Conservation (phyloP, 2,797 vertebrate genomes). For the Poeciliopsis turneri region DNA sequence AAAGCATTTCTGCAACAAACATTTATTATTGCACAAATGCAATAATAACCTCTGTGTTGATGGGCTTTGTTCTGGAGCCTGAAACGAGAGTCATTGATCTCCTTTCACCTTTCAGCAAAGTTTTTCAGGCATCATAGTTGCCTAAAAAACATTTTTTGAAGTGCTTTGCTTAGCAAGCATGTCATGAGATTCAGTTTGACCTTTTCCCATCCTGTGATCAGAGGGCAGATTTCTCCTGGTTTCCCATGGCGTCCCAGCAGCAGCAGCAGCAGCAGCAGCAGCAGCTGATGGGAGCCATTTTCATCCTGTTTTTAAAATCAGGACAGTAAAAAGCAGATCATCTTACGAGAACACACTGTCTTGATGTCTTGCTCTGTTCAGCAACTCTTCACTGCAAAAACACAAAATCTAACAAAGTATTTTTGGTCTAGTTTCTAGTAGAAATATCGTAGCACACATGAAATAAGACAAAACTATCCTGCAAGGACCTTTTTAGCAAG, state of each 20-base stretch:
- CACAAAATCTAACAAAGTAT: too few relatives aligned
- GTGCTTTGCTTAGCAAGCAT: background rate
- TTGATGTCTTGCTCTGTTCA: background rate
- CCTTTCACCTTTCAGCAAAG: background rate
- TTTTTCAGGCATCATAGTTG: constrained; percentile 8
- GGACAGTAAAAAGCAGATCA: constrained; percentile 15
- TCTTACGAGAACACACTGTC: constrained; percentile 10
- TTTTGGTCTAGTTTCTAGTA: too few relatives aligned
- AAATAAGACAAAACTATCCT: too few relatives aligned
- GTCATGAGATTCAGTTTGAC: background rate
- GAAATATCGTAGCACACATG: too few relatives aligned
- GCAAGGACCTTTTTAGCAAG: too few relatives aligned
- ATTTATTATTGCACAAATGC: constrained; percentile 2
- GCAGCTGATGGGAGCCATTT: constrained; percentile 50
- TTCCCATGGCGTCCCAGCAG: constrained; percentile 26
- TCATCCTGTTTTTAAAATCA: constrained; percentile 37
- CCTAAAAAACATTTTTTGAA: background rate
- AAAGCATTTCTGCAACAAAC: constrained; percentile 44
- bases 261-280: background rate
- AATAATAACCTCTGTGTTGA: constrained; percentile 22
- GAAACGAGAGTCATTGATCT: constrained; percentile 6
- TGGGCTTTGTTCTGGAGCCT: constrained; percentile 9
- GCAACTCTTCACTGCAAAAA: background rate
- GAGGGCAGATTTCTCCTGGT: constrained; percentile 15
- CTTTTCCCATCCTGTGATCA: background rate